Evolutionary conservation across 1,140 invertebrate genomes (phyloP).

Genomic region (Thereuonema tuberculata): DNA sequence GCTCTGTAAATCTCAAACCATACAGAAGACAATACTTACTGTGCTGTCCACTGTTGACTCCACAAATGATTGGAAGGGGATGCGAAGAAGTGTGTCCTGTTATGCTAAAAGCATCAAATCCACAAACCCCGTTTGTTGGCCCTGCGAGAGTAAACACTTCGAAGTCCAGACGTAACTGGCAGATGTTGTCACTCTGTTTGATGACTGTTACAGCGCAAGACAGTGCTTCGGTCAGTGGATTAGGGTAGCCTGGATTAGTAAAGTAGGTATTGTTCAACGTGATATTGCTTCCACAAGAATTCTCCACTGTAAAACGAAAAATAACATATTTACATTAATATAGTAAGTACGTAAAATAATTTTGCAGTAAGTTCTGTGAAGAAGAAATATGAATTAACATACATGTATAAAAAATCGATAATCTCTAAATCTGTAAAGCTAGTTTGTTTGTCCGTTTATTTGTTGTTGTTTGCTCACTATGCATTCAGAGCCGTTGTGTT

Average conservation of each 20-base stretch:
- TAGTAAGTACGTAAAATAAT: too few relatives aligned
- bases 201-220: constrained; percentile 53
- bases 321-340: background rate
- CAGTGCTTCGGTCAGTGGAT: constrained; percentile 40
- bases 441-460: background rate
- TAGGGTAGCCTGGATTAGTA: constrained; percentile 24
- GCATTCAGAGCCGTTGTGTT: background rate
- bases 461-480: background rate
- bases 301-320: constrained; percentile 49
- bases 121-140: constrained; percentile 48
- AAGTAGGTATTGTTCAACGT: constrained; percentile 27
- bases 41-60: constrained; percentile 64
- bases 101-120: constrained; percentile 50
- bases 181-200: constrained; percentile 50
- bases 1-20: too few relatives aligned
- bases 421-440: background rate
- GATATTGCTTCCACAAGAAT: constrained; percentile 31
- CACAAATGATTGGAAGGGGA: constrained; percentile 55
- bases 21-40: constrained; percentile 33
- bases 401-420: background rate
- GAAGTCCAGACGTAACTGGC: constrained; percentile 68
- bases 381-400: background rate
- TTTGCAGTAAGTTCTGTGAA: too few relatives aligned
- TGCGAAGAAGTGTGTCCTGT: constrained; percentile 54
- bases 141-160: constrained; percentile 39